These are phyloP conservation scores for Aspidapion aeneum DNA, from an alignment of 2,888 invertebrate species.

Conservation along the genomic window DNA sequence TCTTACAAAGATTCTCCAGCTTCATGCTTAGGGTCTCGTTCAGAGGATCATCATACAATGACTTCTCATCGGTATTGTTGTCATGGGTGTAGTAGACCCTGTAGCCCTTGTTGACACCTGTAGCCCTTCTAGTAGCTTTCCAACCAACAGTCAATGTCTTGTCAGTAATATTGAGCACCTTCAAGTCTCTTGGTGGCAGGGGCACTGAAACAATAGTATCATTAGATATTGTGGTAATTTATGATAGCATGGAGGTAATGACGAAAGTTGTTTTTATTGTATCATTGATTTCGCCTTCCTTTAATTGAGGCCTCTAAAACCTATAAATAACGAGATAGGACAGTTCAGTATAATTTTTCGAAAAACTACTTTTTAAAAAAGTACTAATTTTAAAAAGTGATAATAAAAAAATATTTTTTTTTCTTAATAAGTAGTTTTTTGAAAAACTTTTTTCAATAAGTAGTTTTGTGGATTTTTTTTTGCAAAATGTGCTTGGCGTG, in stretches of 20 bases:
- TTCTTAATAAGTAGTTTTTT: too few relatives aligned
- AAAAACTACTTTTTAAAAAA: too few relatives aligned
- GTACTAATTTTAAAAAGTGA: too few relatives aligned
- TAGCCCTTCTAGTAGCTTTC: background rate
- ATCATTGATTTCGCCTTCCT: background rate
- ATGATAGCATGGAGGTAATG: too few relatives aligned
- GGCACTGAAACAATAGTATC: background rate
- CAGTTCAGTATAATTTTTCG: too few relatives aligned
- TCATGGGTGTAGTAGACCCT: constrained; percentile 66
- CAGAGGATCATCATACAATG: constrained; percentile 52
- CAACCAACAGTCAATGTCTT: background rate
- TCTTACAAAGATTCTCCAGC: constrained; percentile 55
- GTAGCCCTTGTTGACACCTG: constrained; percentile 53
- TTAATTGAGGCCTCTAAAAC: background rate
- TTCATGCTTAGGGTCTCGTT: constrained; percentile 40
- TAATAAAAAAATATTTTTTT: too few relatives aligned
- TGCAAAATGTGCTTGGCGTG: too few relatives aligned
- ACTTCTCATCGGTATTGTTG: constrained; percentile 59
- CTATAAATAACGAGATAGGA: too few relatives aligned
- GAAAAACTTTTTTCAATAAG: too few relatives aligned
- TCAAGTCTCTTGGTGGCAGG: background rate
- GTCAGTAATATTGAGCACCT: background rate
- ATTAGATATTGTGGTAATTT: background rate
- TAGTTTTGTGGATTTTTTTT: too few relatives aligned
- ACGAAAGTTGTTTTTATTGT: background rate